Percentiles rank a stretch among this genome's conserved stretches.
Conservation (phyloP, 2,113 vertebrate genomes). For the Camelus dromedarius region DNA sequence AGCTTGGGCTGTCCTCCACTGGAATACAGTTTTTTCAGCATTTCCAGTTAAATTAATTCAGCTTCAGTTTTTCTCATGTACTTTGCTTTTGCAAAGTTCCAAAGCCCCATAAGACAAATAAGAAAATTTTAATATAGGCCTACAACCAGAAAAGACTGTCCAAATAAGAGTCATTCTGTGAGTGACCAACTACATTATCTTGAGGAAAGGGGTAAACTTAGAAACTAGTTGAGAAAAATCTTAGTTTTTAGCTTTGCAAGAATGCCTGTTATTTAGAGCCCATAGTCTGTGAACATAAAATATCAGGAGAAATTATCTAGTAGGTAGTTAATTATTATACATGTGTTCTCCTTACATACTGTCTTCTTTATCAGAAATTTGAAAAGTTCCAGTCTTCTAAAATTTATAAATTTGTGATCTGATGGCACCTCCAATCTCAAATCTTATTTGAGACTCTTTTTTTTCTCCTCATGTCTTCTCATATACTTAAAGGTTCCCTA, state of each 20-base stretch:
- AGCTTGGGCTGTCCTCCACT: background rate
- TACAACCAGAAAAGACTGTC: background rate
- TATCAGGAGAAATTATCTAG: background rate
- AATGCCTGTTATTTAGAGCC: background rate
- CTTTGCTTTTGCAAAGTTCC: constrained; percentile 58
- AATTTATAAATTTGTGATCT: constrained; percentile 24
- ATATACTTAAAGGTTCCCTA: background rate
- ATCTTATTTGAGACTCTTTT: background rate
- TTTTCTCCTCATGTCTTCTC: background rate
- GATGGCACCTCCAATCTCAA: background rate
- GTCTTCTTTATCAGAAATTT: background rate
- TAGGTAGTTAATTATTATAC: background rate
- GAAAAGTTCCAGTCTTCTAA: background rate
- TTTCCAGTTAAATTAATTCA: constrained; percentile 29
- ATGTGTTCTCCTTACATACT: background rate
- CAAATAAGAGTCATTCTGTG: constrained; percentile 34
- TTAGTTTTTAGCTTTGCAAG: constrained; percentile 31
- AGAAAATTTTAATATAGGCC: background rate
- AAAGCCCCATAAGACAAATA: background rate
- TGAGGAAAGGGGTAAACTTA: background rate
- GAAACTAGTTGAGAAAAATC: background rate
- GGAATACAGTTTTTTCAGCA: background rate
- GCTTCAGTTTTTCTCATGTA: background rate
- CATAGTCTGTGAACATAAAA: constrained; percentile 1
- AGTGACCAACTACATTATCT: background rate